Evolutionary conservation across 2,888 invertebrate species (phyloP).

Genomic region (Tuta absoluta): DNA sequence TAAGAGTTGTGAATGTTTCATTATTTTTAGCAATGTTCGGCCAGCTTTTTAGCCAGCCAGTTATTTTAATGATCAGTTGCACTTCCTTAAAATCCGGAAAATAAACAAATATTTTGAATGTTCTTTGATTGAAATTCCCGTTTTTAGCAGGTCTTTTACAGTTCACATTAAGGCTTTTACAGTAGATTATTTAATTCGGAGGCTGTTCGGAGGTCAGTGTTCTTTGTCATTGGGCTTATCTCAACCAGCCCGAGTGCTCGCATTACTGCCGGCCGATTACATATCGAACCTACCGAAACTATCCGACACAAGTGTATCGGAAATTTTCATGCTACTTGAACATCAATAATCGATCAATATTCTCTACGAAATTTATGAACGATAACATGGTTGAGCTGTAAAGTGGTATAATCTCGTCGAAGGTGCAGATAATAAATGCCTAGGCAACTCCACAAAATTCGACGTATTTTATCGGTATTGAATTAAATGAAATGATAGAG

Average conservation of each 20-base stretch:
- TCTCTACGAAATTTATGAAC: constrained; percentile 34
- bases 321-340: constrained; percentile 61
- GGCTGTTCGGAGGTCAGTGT: constrained; percentile 55
- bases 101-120: background rate
- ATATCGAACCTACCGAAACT: constrained; percentile 55
- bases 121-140: background rate
- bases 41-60: background rate
- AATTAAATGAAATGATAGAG: constrained; percentile 1
- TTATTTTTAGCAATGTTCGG: background rate
- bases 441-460: background rate
- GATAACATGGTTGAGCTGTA: constrained; percentile 15
- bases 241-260: constrained; percentile 47
- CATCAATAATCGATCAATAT: constrained; percentile 42
- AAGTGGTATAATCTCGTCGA: background rate
- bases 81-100: background rate
- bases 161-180: background rate
- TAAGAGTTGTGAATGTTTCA: background rate
- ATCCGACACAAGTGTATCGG: constrained; percentile 59
- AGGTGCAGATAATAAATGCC: background rate
- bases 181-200: background rate
- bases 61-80: background rate
- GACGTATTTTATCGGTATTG: background rate
- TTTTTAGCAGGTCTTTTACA: background rate
- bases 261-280: constrained; percentile 57
- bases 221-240: constrained; percentile 57